Evolutionary conservation across 2,113 vertebrate genomes (phyloP).

Genomic region (Prolemur simus): DNA sequence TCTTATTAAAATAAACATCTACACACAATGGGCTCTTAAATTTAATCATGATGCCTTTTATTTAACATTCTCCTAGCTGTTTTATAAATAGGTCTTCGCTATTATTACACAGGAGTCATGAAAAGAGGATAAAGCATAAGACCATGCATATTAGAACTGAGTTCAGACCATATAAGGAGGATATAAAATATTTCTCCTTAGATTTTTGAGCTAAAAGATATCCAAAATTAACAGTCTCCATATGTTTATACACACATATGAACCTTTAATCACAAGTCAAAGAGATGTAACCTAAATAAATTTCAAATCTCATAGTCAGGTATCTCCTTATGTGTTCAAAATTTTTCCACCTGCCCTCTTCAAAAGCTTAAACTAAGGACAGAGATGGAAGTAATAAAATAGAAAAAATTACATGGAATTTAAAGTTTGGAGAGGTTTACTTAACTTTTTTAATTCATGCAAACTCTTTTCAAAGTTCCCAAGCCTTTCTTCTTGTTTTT

Average conservation of each 20-base stretch:
- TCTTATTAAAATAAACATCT: conserved; percentile 59
- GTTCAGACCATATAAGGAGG: conserved; percentile 21
- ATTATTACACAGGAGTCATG: conserved; percentile 50
- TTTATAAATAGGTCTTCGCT: conserved; percentile 67
- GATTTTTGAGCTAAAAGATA: conserved; percentile 12
- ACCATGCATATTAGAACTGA: neutral
- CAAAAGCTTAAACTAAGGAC: neutral
- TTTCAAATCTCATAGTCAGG: neutral
- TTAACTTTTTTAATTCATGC: neutral
- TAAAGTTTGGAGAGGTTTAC: neutral
- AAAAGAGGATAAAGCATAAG: conserved; percentile 40
- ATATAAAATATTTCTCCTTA: conserved; percentile 12
- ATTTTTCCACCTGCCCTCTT: neutral
- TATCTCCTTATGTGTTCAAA: neutral
- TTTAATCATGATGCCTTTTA: conserved; percentile 42
- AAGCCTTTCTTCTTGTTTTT: neutral
- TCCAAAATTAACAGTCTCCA: neutral
- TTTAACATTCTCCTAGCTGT: conserved; percentile 46
- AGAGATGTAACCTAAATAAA: conserved; percentile 8
- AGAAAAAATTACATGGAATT: neutral
- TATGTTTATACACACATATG: neutral
- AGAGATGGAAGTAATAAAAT: neutral
- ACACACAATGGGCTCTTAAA: conserved; percentile 49
- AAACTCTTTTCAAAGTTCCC: neutral
- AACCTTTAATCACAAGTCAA: neutral